phyloP scores from a whole-genome alignment of 2,113 vertebrate genomes.

The human (Homo sapiens) region DNA sequence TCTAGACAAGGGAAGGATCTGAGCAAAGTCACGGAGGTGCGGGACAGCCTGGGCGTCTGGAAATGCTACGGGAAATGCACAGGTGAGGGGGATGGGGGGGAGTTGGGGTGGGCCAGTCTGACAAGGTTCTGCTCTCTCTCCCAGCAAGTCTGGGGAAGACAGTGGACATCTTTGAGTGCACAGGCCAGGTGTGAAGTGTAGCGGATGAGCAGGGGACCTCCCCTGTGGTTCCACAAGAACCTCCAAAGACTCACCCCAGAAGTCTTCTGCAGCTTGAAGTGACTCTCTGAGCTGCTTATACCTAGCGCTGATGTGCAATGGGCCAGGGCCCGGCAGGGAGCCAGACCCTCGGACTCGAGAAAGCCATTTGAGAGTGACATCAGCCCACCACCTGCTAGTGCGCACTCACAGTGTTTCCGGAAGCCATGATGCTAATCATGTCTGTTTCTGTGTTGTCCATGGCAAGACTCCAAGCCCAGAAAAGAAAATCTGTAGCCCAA shows the following conservation, averaged over 20 bases:
- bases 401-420: background rate
- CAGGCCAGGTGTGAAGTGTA: background rate
- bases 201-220: background rate
- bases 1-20: background rate
- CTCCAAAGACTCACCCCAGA: background rate
- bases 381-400: background rate
- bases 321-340: background rate
- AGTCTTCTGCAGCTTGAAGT: background rate
- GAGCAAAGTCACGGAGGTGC: no score
- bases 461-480: background rate
- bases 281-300: background rate
- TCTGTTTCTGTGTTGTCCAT: background rate
- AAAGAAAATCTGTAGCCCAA: slow-evolving; percentile 29
- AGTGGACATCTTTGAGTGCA: background rate
- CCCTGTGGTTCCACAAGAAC: background rate
- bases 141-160: background rate
- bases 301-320: accelerated
- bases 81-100: background rate
- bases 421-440: background rate
- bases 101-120: background rate
- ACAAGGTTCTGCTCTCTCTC: background rate
- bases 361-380: background rate
- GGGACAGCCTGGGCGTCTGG: background rate
- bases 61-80: no score
- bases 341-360: background rate